These are phyloP conservation scores for Balaeniceps rex DNA, from an alignment of 2,113 vertebrate genomes.

Conservation along the genomic window DNA sequence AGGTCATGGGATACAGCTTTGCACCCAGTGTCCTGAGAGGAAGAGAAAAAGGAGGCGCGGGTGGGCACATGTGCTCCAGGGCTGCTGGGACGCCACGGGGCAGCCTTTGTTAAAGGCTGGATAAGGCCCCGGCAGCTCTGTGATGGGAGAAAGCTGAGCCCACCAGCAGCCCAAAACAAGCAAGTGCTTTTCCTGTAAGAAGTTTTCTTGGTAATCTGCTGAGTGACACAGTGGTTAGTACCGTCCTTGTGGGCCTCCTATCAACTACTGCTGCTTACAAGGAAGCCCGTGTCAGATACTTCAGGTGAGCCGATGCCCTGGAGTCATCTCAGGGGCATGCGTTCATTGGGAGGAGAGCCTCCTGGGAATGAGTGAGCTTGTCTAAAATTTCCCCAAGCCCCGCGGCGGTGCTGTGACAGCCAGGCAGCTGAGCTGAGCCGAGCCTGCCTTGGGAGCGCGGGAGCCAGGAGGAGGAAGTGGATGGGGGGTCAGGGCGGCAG, in stretches of 20 bases:
- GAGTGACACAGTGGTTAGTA: conserved; percentile 40
- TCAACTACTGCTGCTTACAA: conserved; percentile 42
- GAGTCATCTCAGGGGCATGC: neutral
- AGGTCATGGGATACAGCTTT: neutral
- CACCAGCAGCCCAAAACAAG: neutral
- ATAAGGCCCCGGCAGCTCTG: neutral
- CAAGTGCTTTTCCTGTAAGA: conserved; percentile 43
- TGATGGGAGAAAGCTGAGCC: neutral
- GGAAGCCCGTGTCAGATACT: neutral
- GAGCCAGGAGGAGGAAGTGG: neutral
- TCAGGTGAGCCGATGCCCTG: neutral
- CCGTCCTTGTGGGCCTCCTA: neutral
- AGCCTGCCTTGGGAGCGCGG: neutral
- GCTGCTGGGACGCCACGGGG: neutral
- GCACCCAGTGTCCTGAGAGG: neutral
- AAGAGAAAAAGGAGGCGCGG: neutral
- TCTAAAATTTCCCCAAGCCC: conserved; percentile 34
- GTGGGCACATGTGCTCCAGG: rapidly evolving
- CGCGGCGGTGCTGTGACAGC: neutral
- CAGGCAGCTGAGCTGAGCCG: neutral
- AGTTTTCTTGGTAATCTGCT: conserved; percentile 27
- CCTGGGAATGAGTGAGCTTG: conserved; percentile 3
- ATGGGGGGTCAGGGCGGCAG: neutral
- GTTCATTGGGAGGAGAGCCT: neutral
- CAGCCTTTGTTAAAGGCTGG: neutral